A percentile compares a stretch with the other conserved stretches of the same genome.
These are phyloP conservation scores for Dasypolia templi DNA, from an alignment of 2,888 invertebrate species.

Conservation along the genomic window DNA sequence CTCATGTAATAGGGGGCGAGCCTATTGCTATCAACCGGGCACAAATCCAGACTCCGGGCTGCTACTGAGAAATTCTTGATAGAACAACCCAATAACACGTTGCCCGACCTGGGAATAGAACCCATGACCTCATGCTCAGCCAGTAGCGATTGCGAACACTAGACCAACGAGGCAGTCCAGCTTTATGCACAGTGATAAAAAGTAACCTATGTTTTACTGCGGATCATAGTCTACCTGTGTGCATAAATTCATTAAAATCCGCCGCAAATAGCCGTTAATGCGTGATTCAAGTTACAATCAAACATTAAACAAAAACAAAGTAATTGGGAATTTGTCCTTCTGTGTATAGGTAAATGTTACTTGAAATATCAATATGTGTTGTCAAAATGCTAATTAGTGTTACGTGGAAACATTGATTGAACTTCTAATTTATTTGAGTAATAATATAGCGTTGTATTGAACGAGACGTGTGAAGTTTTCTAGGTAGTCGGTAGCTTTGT, in stretches of 20 bases:
- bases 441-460: conserved; percentile 24
- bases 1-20: no score
- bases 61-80: no score
- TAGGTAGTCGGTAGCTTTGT: conserved; percentile 14
- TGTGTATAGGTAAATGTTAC: not conserved
- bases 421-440: conserved; percentile 53
- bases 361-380: not conserved
- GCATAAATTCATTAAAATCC: not conserved
- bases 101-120: no score
- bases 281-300: not conserved
- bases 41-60: no score
- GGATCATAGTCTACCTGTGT: not conserved
- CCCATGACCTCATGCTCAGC: no score
- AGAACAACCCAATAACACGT: no score
- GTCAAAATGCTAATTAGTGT: conserved; percentile 8
- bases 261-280: not conserved
- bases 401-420: conserved; percentile 32
- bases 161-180: no score
- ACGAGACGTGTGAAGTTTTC: conserved; percentile 22
- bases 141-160: no score
- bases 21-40: no score
- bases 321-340: not conserved
- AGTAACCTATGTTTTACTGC: not conserved
- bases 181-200: no score
- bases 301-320: not conserved